Base-by-base conservation (phyloP, 2,888 invertebrate species). In the Tyria jacobaeae region DNA sequence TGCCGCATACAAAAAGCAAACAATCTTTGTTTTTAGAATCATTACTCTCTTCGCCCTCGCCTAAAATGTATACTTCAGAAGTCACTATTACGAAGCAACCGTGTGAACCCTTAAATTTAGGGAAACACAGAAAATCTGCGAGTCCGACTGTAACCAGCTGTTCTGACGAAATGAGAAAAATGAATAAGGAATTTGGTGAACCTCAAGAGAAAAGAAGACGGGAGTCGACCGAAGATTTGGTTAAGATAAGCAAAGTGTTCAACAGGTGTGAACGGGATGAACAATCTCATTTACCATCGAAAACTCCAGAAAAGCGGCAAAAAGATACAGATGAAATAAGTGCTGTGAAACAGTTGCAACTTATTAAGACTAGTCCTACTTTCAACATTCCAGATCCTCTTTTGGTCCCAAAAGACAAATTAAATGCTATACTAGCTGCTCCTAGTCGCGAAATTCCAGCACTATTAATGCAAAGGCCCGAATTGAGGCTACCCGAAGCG, bases 371-470 rank as follows among this genome's bases (percentile, higher is more conserved):
- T 53, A 96, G 96, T 77, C 94, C 95, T 9, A 95, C 95, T 70
- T 95, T 96, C 80, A 95, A 96, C 83, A 95, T 97, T 81, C 97
- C 97, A 48, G 97, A 97, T 92, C 97, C 97, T 12, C 94, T 97
- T 78, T 87, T 97, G 65, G 96, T 97, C 67, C 97, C 97, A 56
- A 96, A 97, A 88, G 96, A 97, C 79, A 95, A 95, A 77, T 88
- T 97, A 53, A 96, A 96, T 57, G 95, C 95, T 24, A 95, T 97
- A 41, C 91, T 97, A 27, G 95, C 95, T 1, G 95, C 96, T 5
- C 97, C 97, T 0, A 96, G 95, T 1, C 95, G 94, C 57, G 97
- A 97, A 92, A 97, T 97, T 66, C 97, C 97, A 0, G 95, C 96
- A 56, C 89, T 97, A 50, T 85, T 97, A 39, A 94, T 96, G 64